Conservation (phyloP, 2,113 vertebrate genomes). For the Labeo rohita region DNA sequence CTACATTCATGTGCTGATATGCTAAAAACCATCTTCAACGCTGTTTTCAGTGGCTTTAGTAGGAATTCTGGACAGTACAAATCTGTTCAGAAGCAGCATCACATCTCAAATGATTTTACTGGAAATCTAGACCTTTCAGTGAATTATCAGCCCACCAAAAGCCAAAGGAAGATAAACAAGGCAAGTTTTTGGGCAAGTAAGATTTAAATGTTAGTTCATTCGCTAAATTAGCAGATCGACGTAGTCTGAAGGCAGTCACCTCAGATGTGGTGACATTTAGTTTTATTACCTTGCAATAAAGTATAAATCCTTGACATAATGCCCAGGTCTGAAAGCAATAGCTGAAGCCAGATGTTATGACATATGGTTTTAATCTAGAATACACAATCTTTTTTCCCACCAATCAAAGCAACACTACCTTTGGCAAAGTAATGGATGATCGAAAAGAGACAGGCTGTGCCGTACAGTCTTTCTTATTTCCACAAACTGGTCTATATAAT, state of each 20-base stretch:
- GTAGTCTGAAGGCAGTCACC: neutral
- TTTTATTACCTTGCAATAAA: constrained; percentile 28
- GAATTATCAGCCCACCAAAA: neutral
- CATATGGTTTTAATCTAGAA: constrained; percentile 52
- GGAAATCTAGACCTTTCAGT: neutral
- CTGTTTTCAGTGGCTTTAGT: neutral
- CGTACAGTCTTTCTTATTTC: constrained; percentile 41
- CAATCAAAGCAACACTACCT: neutral
- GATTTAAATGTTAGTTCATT: constrained; percentile 15
- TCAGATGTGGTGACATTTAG: constrained; percentile 42
- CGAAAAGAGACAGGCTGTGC: neutral
- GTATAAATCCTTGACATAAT: neutral
- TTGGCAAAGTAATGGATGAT: neutral
- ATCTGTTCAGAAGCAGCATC: neutral
- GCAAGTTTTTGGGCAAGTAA: neutral
- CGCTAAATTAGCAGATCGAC: neutral
- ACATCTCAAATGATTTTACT: constrained; percentile 4
- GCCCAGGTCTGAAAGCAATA: constrained; percentile 17
- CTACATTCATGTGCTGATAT: neutral
- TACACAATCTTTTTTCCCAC: constrained; percentile 19
- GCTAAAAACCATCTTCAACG: neutral
- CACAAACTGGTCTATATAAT: constrained; percentile 34
- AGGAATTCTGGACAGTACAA: neutral
- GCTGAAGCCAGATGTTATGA: constrained; percentile 26
- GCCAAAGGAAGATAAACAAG: neutral